A percentile compares a stretch with the other conserved stretches of the same genome.
Conservation (phyloP, 2,888 invertebrate genomes). For the Athalia circularis region DNA sequence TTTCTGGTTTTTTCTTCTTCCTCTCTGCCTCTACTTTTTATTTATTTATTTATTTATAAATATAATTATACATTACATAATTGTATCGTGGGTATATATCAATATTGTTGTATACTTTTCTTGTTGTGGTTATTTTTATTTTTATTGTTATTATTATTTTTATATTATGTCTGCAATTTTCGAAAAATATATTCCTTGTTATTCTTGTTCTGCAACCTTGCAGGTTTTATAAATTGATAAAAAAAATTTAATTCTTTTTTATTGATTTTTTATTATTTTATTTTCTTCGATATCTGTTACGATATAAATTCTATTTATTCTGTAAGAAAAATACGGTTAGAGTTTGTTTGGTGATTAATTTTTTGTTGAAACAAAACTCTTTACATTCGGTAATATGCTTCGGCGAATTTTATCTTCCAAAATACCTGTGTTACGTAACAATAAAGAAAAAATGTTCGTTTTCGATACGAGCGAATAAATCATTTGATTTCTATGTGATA, state of each 20-base stretch:
- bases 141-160: background rate
- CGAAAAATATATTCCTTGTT: constrained; percentile 27
- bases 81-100: background rate
- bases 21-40: constrained; percentile 17
- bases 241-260: constrained; percentile 2
- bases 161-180: constrained; percentile 17
- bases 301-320: background rate
- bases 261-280: constrained; percentile 9
- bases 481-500: too few species aligned
- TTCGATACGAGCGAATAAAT: too few species aligned
- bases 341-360: too few species aligned
- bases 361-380: too few species aligned
- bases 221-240: background rate
- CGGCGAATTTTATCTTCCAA: too few species aligned
- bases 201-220: background rate
- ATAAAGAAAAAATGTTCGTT: too few species aligned
- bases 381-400: too few species aligned
- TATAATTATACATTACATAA: constrained; percentile 12
- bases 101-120: background rate
- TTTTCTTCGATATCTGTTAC: background rate
- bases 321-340: too few species aligned
- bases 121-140: background rate
- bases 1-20: constrained; percentile 29
- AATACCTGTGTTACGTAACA: too few species aligned
- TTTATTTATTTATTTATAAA: constrained; percentile 4